Evolutionary conservation across 2,113 vertebrate species (phyloP).

Genomic region (Oryzias celebensis): DNA sequence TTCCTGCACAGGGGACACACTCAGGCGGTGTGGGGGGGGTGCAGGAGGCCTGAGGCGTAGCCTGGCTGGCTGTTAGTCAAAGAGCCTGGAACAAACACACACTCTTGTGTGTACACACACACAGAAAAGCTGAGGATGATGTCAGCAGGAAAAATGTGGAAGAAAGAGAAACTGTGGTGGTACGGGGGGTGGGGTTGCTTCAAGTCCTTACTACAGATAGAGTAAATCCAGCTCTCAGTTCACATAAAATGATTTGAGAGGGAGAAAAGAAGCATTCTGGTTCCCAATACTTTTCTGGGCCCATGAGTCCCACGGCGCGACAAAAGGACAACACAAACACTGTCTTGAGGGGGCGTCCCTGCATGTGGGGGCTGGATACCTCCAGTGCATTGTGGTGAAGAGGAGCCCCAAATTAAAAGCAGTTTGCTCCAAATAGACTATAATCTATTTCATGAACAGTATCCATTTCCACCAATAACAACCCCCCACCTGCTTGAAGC

Average conservation of each 20-base stretch:
- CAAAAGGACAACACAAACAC: conserved; percentile 32
- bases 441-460: conserved; percentile 36
- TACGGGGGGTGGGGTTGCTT: conserved; percentile 31
- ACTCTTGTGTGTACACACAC: conserved; percentile 20
- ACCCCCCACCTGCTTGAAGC: background rate
- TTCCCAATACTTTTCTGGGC: conserved; percentile 15
- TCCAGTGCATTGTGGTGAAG: conserved; percentile 39
- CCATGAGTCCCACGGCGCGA: conserved; percentile 11
- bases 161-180: conserved; percentile 19
- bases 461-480: conserved; percentile 16
- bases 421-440: conserved; percentile 53
- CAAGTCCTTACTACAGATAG: conserved; percentile 39
- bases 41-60: conserved; percentile 32
- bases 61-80: conserved; percentile 52
- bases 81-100: conserved; percentile 27
- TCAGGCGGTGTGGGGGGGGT: conserved; percentile 15
- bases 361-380: conserved; percentile 46
- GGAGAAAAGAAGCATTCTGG: conserved; percentile 10
- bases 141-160: conserved; percentile 23
- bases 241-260: conserved; percentile 54
- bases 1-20: conserved; percentile 3
- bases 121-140: conserved; percentile 35
- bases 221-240: conserved; percentile 48
- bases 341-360: conserved; percentile 23
- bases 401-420: conserved; percentile 21